phyloP scores from a whole-genome alignment of 2,888 invertebrate species.

The Cantharis rufa region DNA sequence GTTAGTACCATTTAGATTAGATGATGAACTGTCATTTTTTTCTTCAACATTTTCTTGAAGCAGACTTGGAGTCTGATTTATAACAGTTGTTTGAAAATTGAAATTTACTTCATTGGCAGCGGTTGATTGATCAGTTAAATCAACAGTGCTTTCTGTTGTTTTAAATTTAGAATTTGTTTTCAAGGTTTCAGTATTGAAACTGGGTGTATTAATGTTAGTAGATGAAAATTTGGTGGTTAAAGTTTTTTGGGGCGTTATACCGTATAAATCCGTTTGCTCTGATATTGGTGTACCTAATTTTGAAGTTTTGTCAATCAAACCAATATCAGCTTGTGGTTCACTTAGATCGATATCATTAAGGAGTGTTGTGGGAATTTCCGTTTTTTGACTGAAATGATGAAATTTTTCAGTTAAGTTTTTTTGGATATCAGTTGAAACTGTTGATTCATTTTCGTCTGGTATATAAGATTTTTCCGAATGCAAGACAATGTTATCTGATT shows the following conservation, averaged over 20 bases:
- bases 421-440: too few species aligned
- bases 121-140: not conserved
- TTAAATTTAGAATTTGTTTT: not conserved
- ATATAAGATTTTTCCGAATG: too few species aligned
- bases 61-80: not conserved
- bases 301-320: too few species aligned
- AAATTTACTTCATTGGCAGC: not conserved
- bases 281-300: not conserved
- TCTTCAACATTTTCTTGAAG: not conserved
- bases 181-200: not conserved
- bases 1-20: not conserved
- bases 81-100: not conserved
- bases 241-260: too few species aligned
- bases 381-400: too few species aligned
- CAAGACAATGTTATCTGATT: too few species aligned
- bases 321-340: not conserved
- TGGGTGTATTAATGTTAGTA: too few species aligned
- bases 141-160: not conserved
- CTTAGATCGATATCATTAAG: not conserved
- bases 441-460: too few species aligned
- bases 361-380: not conserved
- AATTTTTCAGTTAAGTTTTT: too few species aligned
- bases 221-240: too few species aligned
- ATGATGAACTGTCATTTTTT: not conserved
- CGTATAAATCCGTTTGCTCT: too few species aligned